phyloP scores from a whole-genome alignment of 2,888 invertebrate genomes.

The Xestobium rufovillosum region DNA sequence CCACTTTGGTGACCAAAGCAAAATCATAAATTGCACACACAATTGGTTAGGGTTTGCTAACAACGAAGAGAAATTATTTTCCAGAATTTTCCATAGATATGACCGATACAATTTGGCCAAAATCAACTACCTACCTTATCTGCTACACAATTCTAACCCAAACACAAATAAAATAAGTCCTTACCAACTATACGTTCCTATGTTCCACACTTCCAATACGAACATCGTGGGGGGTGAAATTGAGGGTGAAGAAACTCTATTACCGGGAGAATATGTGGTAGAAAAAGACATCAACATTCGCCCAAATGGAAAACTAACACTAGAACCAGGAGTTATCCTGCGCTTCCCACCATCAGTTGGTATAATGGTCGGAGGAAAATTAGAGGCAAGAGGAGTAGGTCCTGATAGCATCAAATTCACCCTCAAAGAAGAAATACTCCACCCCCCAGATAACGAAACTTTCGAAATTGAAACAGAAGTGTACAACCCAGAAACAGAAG shows the following conservation, averaged over 20 bases:
- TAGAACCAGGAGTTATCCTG: conserved; percentile 83
- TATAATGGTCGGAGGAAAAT: conserved; percentile 90
- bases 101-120: conserved; percentile 92
- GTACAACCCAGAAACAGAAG: conserved; percentile 48
- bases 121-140: conserved; percentile 84
- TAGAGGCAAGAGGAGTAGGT: conserved; percentile 73
- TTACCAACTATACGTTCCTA: conserved; percentile 69
- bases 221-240: conserved; percentile 85
- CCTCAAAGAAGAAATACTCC: conserved; percentile 65
- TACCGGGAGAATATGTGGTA: conserved; percentile 83
- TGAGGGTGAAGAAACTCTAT: conserved; percentile 77
- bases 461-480: conserved; percentile 49
- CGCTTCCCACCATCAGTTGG: conserved; percentile 89
- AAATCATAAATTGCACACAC: conserved; percentile 84
- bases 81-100: conserved; percentile 73
- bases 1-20: conserved; percentile 89
- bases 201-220: conserved; percentile 58
- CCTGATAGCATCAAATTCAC: conserved; percentile 76
- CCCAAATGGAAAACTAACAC: conserved; percentile 83
- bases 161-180: conserved; percentile 75
- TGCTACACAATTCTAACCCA: conserved; percentile 84
- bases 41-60: conserved; percentile 85
- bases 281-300: conserved; percentile 90
- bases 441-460: conserved; percentile 56
- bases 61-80: conserved; percentile 65